A percentile compares a stretch with the other conserved stretches of the same genome.
phyloP scores from a whole-genome alignment of 1,140 invertebrate genomes.

The Bombus ignitus region DNA sequence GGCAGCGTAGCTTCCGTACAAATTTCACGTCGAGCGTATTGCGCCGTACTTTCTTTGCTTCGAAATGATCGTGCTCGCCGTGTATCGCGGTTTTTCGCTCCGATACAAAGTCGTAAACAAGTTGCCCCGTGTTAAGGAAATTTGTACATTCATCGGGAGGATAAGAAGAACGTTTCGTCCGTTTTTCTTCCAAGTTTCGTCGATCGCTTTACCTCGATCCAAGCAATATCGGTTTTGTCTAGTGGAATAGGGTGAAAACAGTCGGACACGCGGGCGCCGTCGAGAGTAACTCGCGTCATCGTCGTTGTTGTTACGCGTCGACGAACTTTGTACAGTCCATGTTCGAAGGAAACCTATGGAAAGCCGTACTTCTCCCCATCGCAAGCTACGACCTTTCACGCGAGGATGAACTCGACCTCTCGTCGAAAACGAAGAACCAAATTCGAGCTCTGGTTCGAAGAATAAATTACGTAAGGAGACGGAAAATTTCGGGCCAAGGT shows the following conservation, averaged over 20 bases:
- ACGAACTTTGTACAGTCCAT: too few relatives aligned
- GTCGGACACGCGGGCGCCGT: background rate
- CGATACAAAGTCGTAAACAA: background rate
- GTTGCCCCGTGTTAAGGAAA: background rate
- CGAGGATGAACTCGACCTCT: background rate
- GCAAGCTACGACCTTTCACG: constrained; percentile 23
- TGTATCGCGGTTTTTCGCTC: background rate
- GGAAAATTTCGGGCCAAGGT: constrained; percentile 19
- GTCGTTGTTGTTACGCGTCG: background rate
- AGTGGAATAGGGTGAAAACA: background rate
- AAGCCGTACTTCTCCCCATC: constrained; percentile 2
- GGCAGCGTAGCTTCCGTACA: background rate
- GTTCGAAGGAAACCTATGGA: background rate
- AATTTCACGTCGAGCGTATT: constrained; percentile 8
- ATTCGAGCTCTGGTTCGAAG: background rate
- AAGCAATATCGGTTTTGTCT: background rate
- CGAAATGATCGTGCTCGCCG: background rate
- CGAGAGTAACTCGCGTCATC: background rate
- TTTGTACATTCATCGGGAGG: background rate
- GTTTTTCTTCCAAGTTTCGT: background rate
- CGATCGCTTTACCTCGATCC: background rate
- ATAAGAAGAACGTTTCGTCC: background rate
- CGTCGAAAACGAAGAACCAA: background rate
- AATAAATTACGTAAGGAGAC: background rate
- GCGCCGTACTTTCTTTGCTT: too few relatives aligned